These are phyloP conservation scores for Eulithis prunata DNA, from an alignment of 2,888 invertebrate genomes.

Conservation along the genomic window DNA sequence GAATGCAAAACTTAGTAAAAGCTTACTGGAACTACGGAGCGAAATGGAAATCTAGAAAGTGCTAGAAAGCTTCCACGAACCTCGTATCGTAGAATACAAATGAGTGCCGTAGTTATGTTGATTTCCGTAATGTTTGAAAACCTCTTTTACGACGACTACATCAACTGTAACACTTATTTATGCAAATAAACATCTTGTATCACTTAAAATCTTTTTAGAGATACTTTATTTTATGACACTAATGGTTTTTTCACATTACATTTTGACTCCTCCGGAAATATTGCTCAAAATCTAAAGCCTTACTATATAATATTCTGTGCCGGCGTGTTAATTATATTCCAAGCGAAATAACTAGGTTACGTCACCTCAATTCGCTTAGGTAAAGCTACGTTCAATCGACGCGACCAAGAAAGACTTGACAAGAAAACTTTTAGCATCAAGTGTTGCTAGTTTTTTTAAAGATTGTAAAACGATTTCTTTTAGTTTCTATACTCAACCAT, in stretches of 20 bases:
- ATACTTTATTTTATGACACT: no score
- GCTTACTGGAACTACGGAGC: background rate
- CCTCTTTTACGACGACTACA: no score
- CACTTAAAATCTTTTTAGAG: no score
- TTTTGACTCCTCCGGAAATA: background rate
- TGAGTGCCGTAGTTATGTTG: no score
- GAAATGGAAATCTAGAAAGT: constrained; percentile 8
- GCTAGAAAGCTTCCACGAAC: background rate
- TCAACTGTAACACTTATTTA: no score
- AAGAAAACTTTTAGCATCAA: no score
- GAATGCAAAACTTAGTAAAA: background rate
- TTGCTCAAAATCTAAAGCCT: background rate
- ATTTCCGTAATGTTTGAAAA: no score
- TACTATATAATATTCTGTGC: background rate
- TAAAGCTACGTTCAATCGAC: background rate
- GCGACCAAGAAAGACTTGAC: background rate
- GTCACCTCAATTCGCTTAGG: constrained; percentile 7
- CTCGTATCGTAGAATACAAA: background rate
- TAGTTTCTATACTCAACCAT: no score
- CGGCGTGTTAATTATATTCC: constrained; percentile 7
- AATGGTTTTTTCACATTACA: no score
- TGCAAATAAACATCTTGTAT: no score
- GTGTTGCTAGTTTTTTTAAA: no score
- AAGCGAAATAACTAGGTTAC: constrained; percentile 4
- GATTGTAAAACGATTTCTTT: no score